These are phyloP conservation scores for Mustelus asterias DNA, from an alignment of 2,113 vertebrate genomes.

Conservation along the genomic window DNA sequence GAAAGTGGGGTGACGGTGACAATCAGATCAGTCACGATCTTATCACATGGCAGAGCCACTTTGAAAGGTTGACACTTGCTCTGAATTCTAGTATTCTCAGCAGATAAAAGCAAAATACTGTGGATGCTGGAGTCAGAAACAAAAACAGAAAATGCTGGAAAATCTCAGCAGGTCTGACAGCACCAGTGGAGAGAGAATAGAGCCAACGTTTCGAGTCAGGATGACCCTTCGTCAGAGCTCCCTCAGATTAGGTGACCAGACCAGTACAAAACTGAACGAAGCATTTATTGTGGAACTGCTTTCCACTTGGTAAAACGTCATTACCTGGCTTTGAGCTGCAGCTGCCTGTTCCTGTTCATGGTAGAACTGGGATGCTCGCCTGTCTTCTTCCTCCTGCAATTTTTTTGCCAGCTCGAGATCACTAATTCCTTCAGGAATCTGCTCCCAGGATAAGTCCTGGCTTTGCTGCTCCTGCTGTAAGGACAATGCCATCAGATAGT, in stretches of 20 bases:
- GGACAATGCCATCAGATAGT: conserved; percentile 96
- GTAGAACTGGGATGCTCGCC: conserved; percentile 90
- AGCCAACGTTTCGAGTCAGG: no score
- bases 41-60: no score
- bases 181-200: no score
- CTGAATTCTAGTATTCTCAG: neutral
- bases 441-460: conserved; percentile 88
- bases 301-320: neutral
- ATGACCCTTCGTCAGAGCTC: neutral
- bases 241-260: neutral
- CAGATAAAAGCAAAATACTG: no score
- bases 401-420: conserved; percentile 94
- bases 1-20: no score
- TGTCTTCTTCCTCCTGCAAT: conserved; percentile 93
- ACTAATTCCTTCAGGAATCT: conserved; percentile 90
- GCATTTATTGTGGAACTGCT: neutral
- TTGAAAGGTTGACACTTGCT: no score
- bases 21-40: no score
- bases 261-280: neutral
- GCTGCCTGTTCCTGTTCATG: conserved; percentile 92
- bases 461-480: conserved; percentile 98
- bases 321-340: conserved; percentile 52
- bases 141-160: no score
- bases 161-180: no score
- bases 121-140: no score